phyloP scores from a whole-genome alignment of 2,888 invertebrate species.

The Nudaria mundana region DNA sequence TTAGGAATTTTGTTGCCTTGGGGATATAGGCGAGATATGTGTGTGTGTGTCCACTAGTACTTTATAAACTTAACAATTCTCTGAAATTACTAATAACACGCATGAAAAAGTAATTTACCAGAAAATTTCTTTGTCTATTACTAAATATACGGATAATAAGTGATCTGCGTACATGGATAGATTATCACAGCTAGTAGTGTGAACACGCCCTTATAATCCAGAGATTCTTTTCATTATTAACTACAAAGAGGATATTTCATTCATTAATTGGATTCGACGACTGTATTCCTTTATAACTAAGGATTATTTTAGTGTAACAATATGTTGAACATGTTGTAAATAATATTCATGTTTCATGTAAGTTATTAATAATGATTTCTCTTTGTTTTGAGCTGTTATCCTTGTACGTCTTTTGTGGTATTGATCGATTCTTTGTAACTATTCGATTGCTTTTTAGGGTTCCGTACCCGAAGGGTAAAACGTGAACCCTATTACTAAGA shows the following conservation, averaged over 20 bases:
- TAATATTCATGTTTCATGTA: constrained; percentile 25
- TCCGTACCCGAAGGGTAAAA: too few relatives aligned
- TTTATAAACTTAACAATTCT: too few relatives aligned
- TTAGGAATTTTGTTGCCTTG: too few relatives aligned
- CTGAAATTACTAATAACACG: too few relatives aligned
- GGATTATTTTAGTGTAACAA: constrained; percentile 5
- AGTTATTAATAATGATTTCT: constrained; percentile 57
- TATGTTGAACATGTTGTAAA: neutral
- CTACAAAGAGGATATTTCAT: constrained; percentile 34
- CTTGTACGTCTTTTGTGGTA: constrained; percentile 33
- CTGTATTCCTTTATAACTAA: constrained; percentile 12
- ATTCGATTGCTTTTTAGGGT: constrained; percentile 31
- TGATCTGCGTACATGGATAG: constrained; percentile 22
- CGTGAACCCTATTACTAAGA: too few relatives aligned
- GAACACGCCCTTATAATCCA: constrained; percentile 44
- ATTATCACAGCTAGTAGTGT: constrained; percentile 26
- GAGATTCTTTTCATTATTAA: constrained; percentile 62
- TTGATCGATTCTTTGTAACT: constrained; percentile 31
- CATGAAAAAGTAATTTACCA: too few relatives aligned
- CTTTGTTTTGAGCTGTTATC: constrained; percentile 41
- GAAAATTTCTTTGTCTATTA: too few relatives aligned
- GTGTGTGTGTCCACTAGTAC: too few relatives aligned
- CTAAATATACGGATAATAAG: too few relatives aligned
- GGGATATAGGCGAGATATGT: too few relatives aligned
- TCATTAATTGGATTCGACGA: constrained; percentile 6